Conservation (phyloP, 2,888 invertebrate species). For the Watsonalla cultraria region DNA sequence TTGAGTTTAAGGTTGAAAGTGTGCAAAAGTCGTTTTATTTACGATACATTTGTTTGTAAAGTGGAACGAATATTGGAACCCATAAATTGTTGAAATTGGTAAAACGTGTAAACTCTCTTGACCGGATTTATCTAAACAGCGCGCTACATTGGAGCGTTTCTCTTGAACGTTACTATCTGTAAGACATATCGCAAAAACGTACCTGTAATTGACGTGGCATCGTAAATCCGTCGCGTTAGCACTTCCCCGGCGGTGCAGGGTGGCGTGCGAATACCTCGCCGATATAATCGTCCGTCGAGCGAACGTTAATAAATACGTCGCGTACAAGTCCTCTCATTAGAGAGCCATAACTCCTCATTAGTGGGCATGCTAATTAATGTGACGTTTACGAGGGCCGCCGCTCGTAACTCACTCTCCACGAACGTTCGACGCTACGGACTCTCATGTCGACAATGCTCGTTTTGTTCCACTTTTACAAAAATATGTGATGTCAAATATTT, state of each 20-base stretch:
- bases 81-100: background rate
- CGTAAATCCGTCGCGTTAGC: slow-evolving; percentile 36
- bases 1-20: background rate
- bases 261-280: slow-evolving; percentile 14
- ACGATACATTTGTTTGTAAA: background rate
- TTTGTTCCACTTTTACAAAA: background rate
- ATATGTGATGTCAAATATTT: background rate
- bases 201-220: slow-evolving; percentile 13
- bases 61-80: background rate
- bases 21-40: background rate
- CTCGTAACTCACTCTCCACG: slow-evolving; percentile 34
- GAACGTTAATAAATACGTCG: slow-evolving; percentile 55
- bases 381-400: slow-evolving; percentile 67
- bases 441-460: slow-evolving; percentile 6
- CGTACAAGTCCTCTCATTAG: slow-evolving; percentile 71
- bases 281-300: slow-evolving; percentile 22
- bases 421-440: slow-evolving; percentile 5
- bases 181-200: slow-evolving; percentile 4
- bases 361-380: slow-evolving; percentile 75
- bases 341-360: slow-evolving; percentile 77
- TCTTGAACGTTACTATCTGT: background rate
- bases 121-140: background rate
- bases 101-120: background rate
- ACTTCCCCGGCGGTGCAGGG: slow-evolving; percentile 15
- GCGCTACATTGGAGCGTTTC: background rate